Evolutionary conservation across 2,888 invertebrate genomes (phyloP), one percentile per base, ranked within the genome.

Genomic region (Cantharis rustica): DNA sequence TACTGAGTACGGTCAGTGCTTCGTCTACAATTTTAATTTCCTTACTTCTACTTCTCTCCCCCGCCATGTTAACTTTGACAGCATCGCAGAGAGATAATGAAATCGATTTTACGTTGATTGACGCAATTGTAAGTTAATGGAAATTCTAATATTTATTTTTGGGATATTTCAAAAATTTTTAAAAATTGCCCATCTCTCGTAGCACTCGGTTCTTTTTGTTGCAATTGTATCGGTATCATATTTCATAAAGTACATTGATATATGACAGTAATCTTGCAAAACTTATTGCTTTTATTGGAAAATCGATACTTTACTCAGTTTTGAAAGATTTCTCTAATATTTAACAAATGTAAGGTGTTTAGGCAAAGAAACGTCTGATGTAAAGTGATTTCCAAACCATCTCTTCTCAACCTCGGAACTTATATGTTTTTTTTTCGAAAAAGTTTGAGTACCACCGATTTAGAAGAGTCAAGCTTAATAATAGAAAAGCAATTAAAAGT

Each of bases 21-120:
- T 63, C 26, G 62, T 16, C 64, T 66, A 66, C 64, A 16, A 66
- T 68, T 75, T 75, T 61, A 26, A 68, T 71, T 75, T 75, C 68
- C 71, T 62, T 68, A 64, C 47, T 61, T 69, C 17, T 63, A 31
- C 47, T 47, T 47, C 47, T 47, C 47, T n/a, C 47, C n/a, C 11
- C 47, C 47, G 47, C n/a, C 13, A 47, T 47, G 13, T 47, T 47
- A 47, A 47, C 47, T 47, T 47, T 7, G 47, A 47, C 47, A 47
- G 47, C 47, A 47, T 47, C 47, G 9, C 47, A n/a, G n/a, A n/a
- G n/a, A n/a, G 47, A 47, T 47, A 47, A 47, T 47, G n/a, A 47
- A 47, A 47, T 47, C 47, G 47, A 47, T 47, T 47, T n/a, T n/a
- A n/a, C 47, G 47, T 47, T 47, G 47, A 47, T 47, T 47, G 47